Conservation (phyloP, 2,113 vertebrate species). For the Amblyornis subalaris region DNA sequence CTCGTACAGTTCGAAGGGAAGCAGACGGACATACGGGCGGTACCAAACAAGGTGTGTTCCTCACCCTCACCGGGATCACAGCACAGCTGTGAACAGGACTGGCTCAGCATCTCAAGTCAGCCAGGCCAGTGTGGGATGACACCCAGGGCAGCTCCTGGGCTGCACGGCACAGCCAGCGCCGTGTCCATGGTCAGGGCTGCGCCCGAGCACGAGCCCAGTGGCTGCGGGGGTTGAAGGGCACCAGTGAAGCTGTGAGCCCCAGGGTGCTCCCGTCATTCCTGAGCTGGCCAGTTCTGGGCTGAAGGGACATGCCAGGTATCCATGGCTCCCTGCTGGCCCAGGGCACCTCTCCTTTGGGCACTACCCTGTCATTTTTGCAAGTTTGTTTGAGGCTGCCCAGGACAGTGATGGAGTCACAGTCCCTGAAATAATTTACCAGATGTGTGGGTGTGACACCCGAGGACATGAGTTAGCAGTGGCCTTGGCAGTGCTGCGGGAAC, state of each 20-base stretch:
- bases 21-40: neutral
- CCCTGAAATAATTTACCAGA: neutral
- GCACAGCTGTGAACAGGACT: neutral
- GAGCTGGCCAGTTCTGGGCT: neutral
- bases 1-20: neutral
- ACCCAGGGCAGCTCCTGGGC: neutral
- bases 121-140: accelerated
- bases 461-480: neutral
- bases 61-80: neutral
- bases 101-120: neutral
- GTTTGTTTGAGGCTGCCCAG: neutral
- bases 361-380: neutral
- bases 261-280: accelerated
- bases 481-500: neutral
- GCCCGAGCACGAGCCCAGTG: neutral
- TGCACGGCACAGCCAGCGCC: accelerated
- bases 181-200: accelerated
- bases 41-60: accelerated
- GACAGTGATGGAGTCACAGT: neutral
- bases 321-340: neutral
- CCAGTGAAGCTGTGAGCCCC: accelerated
- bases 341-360: neutral
- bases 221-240: accelerated
- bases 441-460: neutral
- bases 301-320: neutral